Base-by-base conservation (phyloP, 2,888 invertebrate species). In the Spilarctia lutea region DNA sequence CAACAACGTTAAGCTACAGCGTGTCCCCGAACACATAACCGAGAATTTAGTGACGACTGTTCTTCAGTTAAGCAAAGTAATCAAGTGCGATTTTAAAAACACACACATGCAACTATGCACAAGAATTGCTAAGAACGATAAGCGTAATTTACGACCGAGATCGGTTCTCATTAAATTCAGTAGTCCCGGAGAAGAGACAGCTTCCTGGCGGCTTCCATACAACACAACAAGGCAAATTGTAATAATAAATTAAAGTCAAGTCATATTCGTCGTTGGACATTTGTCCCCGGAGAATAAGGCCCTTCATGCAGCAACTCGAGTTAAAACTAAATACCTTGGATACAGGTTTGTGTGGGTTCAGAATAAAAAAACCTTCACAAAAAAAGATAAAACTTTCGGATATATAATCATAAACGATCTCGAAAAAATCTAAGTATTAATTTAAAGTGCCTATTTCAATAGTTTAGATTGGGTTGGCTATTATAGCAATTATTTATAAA, bases 161-260 rank as follows among this genome's bases (percentile, higher is more conserved):
- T 77, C 80, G 1, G 77, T 83, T 8, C 18, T 84, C 27, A 79
- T 82, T 0, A 81, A 82, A 65, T 81, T 84, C 35, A 68, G 52
- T 67, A 81, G 78, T 48, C 79, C 76, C 0, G 79, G 24, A 11
- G 4, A 24, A 48, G 70, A 4, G 52, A 70, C 13, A 56, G 18
- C 7, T 70, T 70, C 20, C n/a, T 67, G 3, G 67, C 67, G 2
- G 67, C 67, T 18, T 48, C 48, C 48, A 48, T 48, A 3, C 18
- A 24, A 52, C 24, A 8, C 20, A 60, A 70, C n/a, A 70, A 70
- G 16, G 35, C 13, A 10, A 56, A 70, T 39, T 18, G 39, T 0
- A 63, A 63, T 0, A 35, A 70, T 10, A 70, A 63, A 60, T 20
- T 70, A 0, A n/a, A 45, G 24, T 45, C 70, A 6, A 63, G 60